A percentile compares a stretch with the other conserved stretches of the same genome.
Conservation (phyloP, 1,140 invertebrate species). For the Acromyrmex charruanus region DNA sequence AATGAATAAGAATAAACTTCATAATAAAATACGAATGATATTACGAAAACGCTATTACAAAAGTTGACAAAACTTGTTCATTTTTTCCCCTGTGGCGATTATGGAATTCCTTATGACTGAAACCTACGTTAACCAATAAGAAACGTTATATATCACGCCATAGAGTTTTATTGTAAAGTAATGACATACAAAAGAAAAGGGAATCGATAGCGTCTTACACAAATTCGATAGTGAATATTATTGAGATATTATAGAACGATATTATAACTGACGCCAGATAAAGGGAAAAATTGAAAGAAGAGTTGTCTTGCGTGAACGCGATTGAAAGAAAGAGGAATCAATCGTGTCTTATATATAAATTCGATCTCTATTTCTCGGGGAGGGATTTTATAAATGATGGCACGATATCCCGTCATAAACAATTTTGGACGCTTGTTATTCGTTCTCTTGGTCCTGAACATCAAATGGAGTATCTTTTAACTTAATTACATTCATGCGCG, state of each 20-base stretch:
- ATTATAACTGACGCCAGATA: neutral
- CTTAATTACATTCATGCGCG: neutral
- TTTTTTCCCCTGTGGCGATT: neutral
- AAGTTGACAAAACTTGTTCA: neutral
- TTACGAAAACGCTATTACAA: neutral
- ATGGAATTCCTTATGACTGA: neutral
- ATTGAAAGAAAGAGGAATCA: slow-evolving; percentile 7
- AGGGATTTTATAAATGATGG: neutral
- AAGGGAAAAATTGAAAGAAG: slow-evolving; percentile 14
- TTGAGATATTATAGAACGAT: neutral
- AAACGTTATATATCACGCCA: neutral
- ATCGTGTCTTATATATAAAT: slow-evolving; percentile 34
- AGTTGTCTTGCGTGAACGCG: slow-evolving; percentile 28
- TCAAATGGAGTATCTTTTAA: no score
- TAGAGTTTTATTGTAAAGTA: slow-evolving; percentile 25
- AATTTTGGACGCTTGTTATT: slow-evolving; percentile 3
- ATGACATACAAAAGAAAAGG: neutral
- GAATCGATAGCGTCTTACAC: slow-evolving; percentile 5
- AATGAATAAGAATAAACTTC: neutral
- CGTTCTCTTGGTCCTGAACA: neutral
- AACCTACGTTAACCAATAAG: neutral
- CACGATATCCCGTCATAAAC: neutral
- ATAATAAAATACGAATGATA: slow-evolving; percentile 1
- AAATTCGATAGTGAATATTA: slow-evolving; percentile 24
- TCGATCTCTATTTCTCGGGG: neutral